Percentiles rank a stretch among this genome's conserved stretches.
phyloP scores from a whole-genome alignment of 2,113 vertebrate species.

The Ursus arctos region DNA sequence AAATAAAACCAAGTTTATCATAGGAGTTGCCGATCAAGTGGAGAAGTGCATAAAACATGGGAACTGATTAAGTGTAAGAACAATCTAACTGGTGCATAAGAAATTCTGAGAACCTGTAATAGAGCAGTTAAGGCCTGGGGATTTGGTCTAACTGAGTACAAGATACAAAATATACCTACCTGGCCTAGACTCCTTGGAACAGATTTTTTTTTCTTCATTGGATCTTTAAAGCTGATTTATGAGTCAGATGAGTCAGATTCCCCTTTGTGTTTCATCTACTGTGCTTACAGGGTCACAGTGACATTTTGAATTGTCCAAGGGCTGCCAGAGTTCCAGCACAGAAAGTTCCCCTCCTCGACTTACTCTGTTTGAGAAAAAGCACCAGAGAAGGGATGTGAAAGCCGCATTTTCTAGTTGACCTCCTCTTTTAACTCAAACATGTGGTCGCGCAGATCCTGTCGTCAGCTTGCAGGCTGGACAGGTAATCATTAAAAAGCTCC shows the following conservation, averaged over 20 bases:
- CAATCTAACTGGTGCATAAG: neutral
- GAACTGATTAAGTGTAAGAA: neutral
- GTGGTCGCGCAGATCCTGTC: neutral
- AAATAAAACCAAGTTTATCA: slow-evolving; percentile 33
- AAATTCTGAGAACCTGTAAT: neutral
- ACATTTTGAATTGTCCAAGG: slow-evolving; percentile 74
- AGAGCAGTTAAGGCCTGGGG: neutral
- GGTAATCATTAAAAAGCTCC: slow-evolving; percentile 6
- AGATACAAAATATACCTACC: slow-evolving; percentile 39
- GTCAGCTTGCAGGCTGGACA: neutral
- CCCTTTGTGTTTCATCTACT: slow-evolving; percentile 61
- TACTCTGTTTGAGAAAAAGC: slow-evolving; percentile 17
- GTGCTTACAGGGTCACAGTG: slow-evolving; percentile 71
- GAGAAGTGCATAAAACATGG: neutral
- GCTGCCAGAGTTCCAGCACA: slow-evolving; percentile 4
- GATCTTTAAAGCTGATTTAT: slow-evolving; percentile 68
- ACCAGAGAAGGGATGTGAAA: slow-evolving; percentile 12
- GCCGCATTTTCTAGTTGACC: neutral
- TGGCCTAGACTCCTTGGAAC: neutral
- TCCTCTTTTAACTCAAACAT: slow-evolving; percentile 4
- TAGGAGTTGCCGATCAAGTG: neutral
- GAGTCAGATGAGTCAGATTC: slow-evolving; percentile 69
- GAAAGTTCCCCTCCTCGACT: neutral
- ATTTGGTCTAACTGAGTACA: neutral
- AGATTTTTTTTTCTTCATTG: slow-evolving; percentile 11